Conservation (phyloP, 2,888 invertebrate species). For the Phorcus lineatus region DNA sequence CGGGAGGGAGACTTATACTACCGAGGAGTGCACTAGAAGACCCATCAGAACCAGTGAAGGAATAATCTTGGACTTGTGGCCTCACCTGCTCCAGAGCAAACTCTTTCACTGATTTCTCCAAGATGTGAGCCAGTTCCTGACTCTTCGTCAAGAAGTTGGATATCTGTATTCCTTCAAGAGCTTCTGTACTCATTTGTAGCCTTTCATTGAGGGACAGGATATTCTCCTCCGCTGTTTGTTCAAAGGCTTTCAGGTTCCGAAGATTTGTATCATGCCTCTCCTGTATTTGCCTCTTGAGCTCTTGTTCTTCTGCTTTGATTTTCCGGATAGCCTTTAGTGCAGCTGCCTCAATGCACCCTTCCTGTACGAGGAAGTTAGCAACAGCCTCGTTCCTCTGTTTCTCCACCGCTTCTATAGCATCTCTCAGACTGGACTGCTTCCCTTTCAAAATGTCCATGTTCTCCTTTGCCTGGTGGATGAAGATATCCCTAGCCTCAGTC, state of each 20-base stretch:
- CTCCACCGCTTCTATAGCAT: neutral
- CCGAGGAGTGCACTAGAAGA: neutral
- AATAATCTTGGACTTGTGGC: neutral
- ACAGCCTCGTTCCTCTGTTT: neutral
- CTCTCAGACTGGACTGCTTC: neutral
- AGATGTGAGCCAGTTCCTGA: neutral
- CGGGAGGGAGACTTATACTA: neutral
- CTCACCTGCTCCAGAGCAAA: neutral
- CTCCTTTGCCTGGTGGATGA: neutral
- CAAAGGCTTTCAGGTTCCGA: neutral
- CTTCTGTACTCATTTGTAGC: neutral
- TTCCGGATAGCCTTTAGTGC: neutral
- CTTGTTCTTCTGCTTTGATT: neutral
- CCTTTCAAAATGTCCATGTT: neutral
- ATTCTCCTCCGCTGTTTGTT: neutral
- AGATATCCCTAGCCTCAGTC: neutral
- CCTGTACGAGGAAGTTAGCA: neutral
- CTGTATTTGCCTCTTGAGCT: neutral
- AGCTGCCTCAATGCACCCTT: neutral
- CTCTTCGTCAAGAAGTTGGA: neutral
- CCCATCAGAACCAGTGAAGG: neutral
- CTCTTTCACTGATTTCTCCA: neutral
- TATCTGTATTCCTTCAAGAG: neutral
- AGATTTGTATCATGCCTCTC: neutral
- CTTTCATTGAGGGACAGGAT: neutral